A percentile compares a stretch with the other conserved stretches of the same genome.
Conservation (phyloP, 92 coral and sea anemone genomes). For the Epizoanthus ramosus region DNA sequence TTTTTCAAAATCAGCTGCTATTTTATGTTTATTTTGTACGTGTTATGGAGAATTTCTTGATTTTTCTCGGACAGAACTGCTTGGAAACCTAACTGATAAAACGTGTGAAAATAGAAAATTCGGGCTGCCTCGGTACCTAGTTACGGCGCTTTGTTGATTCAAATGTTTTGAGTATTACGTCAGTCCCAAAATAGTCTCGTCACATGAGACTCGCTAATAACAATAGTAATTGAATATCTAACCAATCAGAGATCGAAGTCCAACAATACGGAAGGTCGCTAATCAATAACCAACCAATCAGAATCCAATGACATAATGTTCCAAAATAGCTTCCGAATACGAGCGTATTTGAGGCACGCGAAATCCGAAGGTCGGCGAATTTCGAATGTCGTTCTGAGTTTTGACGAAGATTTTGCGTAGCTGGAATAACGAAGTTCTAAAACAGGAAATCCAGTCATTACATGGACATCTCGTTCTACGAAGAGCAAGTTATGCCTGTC, state of each 20-base stretch:
- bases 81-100: not conserved
- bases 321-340: conserved; percentile 39
- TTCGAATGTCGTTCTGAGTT: conserved; percentile 42
- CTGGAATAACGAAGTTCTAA: conserved; percentile 11
- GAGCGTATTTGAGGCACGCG: conserved; percentile 35
- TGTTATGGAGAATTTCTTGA: conserved; percentile 27
- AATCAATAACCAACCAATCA: conserved; percentile 19
- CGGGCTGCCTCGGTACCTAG: conserved; percentile 69
- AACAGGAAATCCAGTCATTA: conserved; percentile 34
- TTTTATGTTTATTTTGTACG: not conserved
- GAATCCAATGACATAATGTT: conserved; percentile 24
- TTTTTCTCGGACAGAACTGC: not conserved
- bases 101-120: conserved; percentile 57
- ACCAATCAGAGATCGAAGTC: conserved; percentile 69
- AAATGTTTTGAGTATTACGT: conserved; percentile 80
- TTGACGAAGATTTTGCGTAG: conserved; percentile 26
- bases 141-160: conserved; percentile 69
- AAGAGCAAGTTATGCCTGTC: conserved; percentile 94
- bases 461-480: conserved; percentile 96
- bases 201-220: conserved; percentile 66
- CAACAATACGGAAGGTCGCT: conserved; percentile 51
- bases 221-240: conserved; percentile 16
- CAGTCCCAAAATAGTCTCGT: conserved; percentile 68
- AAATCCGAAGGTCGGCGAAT: conserved; percentile 40
- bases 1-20: not conserved